Base-by-base conservation (phyloP, 2,113 vertebrate species). In the Cottus gobio region DNA sequence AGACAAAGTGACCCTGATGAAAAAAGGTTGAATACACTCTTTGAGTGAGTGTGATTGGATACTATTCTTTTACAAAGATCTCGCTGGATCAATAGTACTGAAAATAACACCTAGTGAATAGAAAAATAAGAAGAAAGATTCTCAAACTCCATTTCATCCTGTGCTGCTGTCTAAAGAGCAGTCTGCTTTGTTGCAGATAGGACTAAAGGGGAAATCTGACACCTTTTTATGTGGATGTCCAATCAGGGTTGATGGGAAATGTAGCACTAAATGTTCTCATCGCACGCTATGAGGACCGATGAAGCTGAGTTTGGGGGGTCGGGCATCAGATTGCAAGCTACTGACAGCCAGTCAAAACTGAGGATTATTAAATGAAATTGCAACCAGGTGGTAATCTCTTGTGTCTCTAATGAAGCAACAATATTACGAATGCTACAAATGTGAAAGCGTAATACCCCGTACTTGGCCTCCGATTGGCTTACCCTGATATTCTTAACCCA, bases 1-100 rank as follows among this genome's bases (percentile, higher is more conserved):
- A 70, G 36, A 77, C 62, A 65, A 76, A 75, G 56, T 70, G 37
- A 76, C 50, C 71, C 30, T 79, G 67, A 67, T 28, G 66, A 75
- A 13, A 24, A 24, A 54, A 42, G 9, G 5, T 67, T 18, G 44
- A 34, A 61, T 18, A 39, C 22, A 39, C 1, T 48, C 9, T 50
- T 34, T 66, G 6, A 46, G 0, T 71, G 50, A 46, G 1, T 76
- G 52, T 9, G n/a, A 4, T n/a, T 48, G 28, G n/a, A 67, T 31
- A 18, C 1, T 71, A 57, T 70, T 58, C 24, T 64, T 78, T 8
- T 24, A 50, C 7, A 54, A 16, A 0, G 0, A 34, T 10, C 6
- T 61, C 15, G 28, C 3, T 44, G 42, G 16, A 63, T 68, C 81
- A 34, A 62, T 42, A n/a, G 30, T 24, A 52, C 22, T 44, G 36